These are phyloP conservation scores for Muschampia plurimacula DNA, from an alignment of 2,888 invertebrate genomes.

Conservation along the genomic window DNA sequence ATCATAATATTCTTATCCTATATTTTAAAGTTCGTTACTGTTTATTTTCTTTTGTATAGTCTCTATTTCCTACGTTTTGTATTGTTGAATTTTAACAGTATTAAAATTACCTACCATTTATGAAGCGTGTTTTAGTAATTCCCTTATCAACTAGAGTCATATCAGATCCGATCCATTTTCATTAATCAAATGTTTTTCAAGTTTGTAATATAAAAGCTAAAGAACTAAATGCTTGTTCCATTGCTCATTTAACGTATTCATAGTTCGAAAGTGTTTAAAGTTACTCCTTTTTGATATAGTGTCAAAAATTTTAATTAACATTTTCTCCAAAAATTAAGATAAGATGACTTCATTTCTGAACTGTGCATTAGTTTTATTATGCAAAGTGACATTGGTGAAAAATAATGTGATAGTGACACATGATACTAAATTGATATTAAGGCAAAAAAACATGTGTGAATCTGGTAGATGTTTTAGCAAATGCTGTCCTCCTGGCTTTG, in stretches of 20 bases:
- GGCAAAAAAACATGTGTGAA: slow-evolving; percentile 39
- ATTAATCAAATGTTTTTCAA: slow-evolving; percentile 12
- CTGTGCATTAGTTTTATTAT: background rate
- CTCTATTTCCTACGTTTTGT: slow-evolving; percentile 73
- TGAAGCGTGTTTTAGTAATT: slow-evolving; percentile 42
- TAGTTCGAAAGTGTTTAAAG: background rate
- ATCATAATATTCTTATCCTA: slow-evolving; percentile 43
- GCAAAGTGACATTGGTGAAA: background rate
- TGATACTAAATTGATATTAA: slow-evolving; percentile 43
- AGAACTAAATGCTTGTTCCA: background rate
- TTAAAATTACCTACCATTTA: slow-evolving; percentile 72
- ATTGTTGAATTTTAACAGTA: slow-evolving; percentile 85
- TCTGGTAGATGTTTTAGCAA: slow-evolving; percentile 55
- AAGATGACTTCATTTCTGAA: background rate
- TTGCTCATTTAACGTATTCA: background rate
- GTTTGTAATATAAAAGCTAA: background rate
- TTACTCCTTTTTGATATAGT: background rate
- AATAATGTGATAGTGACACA: slow-evolving; percentile 14
- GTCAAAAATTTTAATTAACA: background rate
- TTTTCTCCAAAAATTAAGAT: background rate
- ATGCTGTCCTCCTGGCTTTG: slow-evolving; percentile 59
- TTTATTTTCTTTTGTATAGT: slow-evolving; percentile 71
- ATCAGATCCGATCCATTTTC: slow-evolving; percentile 3
- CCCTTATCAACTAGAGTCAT: slow-evolving; percentile 30
- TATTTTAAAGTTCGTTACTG: slow-evolving; percentile 57